Percentiles rank a stretch among this genome's conserved stretches.
Conservation (phyloP, 1,140 invertebrate genomes). For the Dufourea novaeangliae region DNA sequence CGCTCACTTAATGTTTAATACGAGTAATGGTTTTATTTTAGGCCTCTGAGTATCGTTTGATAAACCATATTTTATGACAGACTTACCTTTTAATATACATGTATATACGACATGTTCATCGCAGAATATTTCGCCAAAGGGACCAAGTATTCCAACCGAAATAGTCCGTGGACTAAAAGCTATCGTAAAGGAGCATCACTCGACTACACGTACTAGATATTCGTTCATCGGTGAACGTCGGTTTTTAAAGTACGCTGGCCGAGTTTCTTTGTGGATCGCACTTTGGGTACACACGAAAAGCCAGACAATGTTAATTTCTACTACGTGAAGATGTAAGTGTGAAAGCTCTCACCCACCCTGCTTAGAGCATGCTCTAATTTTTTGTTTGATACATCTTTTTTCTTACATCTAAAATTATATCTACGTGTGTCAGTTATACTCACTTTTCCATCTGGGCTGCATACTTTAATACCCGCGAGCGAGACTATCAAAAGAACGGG, state of each 20-base stretch:
- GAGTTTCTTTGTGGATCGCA: slow-evolving; percentile 70
- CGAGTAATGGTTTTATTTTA: not conserved
- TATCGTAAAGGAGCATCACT: slow-evolving; percentile 45
- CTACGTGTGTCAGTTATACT: slow-evolving; percentile 65
- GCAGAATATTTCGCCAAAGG: slow-evolving; percentile 30
- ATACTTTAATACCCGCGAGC: slow-evolving; percentile 90
- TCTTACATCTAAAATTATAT: not conserved
- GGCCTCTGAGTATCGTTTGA: slow-evolving; percentile 4
- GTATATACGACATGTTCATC: not conserved
- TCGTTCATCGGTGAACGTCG: slow-evolving; percentile 33
- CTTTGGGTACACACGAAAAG: slow-evolving; percentile 45
- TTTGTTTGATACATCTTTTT: not conserved
- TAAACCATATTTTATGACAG: slow-evolving; percentile 22
- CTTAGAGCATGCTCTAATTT: not conserved
- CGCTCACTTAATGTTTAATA: not conserved
- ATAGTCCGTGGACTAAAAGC: slow-evolving; percentile 64
- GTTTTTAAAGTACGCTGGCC: slow-evolving; percentile 50
- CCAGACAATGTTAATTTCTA: slow-evolving; percentile 55
- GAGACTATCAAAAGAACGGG: slow-evolving; percentile 89
- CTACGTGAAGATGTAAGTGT: not conserved
- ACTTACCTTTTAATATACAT: slow-evolving; percentile 22
- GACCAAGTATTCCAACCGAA: slow-evolving; percentile 35
- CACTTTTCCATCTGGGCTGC: slow-evolving; percentile 91
- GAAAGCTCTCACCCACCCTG: not conserved
- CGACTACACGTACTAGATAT: not conserved